Percentiles rank a stretch among this genome's conserved stretches.
These are phyloP conservation scores for Drosophila leontia DNA, from an alignment of 1,140 invertebrate genomes.

Conservation along the genomic window DNA sequence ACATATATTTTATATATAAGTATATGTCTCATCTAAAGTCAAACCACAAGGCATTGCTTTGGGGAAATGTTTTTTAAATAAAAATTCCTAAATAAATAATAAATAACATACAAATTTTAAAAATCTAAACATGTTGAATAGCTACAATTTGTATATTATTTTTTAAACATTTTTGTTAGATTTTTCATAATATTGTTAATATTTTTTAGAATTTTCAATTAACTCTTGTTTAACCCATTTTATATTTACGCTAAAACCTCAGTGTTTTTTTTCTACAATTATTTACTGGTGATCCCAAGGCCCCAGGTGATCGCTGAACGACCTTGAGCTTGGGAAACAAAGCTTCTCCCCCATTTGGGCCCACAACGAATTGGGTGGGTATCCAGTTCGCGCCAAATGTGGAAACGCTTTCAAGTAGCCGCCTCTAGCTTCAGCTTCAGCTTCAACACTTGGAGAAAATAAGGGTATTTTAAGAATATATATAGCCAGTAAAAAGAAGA, in stretches of 20 bases:
- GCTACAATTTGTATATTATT: not conserved
- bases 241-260: not conserved
- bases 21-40: not conserved
- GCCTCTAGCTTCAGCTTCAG: constrained; percentile 19
- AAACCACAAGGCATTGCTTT: constrained; percentile 1
- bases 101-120: not conserved
- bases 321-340: constrained; percentile 42
- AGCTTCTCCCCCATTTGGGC: constrained; percentile 18
- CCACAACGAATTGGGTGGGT: constrained; percentile 19
- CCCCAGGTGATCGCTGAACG: constrained; percentile 18
- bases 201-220: not conserved
- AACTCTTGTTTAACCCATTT: not conserved
- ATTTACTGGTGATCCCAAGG: constrained; percentile 7
- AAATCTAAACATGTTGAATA: not conserved
- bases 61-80: not conserved
- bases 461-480: not conserved
- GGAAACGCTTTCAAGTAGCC: constrained; percentile 66
- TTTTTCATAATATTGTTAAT: not conserved
- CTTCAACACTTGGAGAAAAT: not conserved
- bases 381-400: constrained; percentile 36
- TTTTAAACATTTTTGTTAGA: no score
- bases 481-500: no score
- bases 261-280: constrained; percentile 1
- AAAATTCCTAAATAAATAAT: not conserved
- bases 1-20: not conserved